Base-by-base conservation (phyloP, 2,888 invertebrate species). In the Brachynemurus nebulosus region DNA sequence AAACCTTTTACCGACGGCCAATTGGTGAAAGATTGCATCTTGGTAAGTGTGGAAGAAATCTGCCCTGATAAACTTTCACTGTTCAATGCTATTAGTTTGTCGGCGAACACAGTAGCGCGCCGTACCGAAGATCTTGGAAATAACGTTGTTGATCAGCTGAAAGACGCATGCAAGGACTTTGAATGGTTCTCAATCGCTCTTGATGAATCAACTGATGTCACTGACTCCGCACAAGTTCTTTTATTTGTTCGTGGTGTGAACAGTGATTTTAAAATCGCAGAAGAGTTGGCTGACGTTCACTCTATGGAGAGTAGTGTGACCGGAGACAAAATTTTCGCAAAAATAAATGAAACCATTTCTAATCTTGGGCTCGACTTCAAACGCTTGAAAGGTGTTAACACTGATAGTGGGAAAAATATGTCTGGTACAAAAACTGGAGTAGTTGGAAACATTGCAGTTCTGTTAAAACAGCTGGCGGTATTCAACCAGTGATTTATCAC, bases 381-480 rank as follows among this genome's bases (percentile, higher is more conserved):
- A 34, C 19, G 21, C 19, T 40, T 40, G 21, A 40, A 19, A 23
- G 40, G 21, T 23, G 21, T 40, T 21, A 40, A n/a, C 21, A 40
- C 40, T 21, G 40, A 40, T 40, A 23, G 40, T 23, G 40, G 21
- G 19, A 19, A 19, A 40, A 21, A 19, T 40, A 40, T 40, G 40
- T 19, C 21, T 40, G 40, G 40, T 40, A 19, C 21, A 23, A 27
- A 42, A 27, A 42, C 30, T 42, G 42, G 43, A 23, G 19, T 43
- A 43, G 43, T 43, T 37, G 43, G 36, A 35, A 43, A 36, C n/a
- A n/a, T n/a, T n/a, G n/a, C n/a, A n/a, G n/a, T n/a, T n/a, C n/a
- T n/a, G 36, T 16, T 37, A 43, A 43, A 43, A 43, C 36, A 37
- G 43, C n/a, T n/a, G n/a, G 43, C 37, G 43, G 43, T 37, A 37